A percentile compares a stretch with the other conserved stretches of the same genome.
Conservation (phyloP, 2,113 vertebrate species). For the Equus quagga region DNA sequence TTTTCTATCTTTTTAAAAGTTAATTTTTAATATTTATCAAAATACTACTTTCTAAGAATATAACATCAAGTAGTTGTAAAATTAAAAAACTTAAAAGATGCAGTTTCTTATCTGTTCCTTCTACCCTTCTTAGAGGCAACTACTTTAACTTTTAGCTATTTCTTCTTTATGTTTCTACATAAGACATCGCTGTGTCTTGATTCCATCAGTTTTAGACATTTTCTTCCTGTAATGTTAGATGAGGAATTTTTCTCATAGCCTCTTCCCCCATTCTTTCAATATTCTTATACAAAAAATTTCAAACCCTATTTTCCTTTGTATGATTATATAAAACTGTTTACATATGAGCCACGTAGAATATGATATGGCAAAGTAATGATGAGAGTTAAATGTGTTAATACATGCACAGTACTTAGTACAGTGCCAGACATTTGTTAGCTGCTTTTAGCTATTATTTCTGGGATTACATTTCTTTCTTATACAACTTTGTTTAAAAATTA, state of each 20-base stretch:
- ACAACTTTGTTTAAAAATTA: neutral
- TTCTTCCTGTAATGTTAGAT: neutral
- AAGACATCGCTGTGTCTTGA: neutral
- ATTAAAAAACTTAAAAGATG: neutral
- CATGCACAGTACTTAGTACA: neutral
- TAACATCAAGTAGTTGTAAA: neutral
- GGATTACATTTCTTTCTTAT: slow-evolving; percentile 6
- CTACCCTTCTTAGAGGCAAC: neutral
- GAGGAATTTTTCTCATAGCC: neutral
- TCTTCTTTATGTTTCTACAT: neutral
- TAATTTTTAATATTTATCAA: slow-evolving; percentile 3
- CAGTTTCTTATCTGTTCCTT: neutral
- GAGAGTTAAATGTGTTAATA: neutral
- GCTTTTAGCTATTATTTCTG: slow-evolving; percentile 33
- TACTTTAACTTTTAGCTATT: neutral
- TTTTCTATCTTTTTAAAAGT: neutral
- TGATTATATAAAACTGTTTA: slow-evolving; percentile 1
- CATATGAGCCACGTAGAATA: neutral
- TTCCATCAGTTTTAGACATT: neutral
- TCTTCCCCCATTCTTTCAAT: neutral
- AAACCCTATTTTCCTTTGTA: neutral
- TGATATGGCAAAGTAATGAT: neutral
- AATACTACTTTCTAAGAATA: neutral
- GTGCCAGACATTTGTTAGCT: neutral
- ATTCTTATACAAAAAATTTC: neutral